phyloP scores from a whole-genome alignment of 2,797 vertebrate genomes.

The Tenualosa thibaudeaui region DNA sequence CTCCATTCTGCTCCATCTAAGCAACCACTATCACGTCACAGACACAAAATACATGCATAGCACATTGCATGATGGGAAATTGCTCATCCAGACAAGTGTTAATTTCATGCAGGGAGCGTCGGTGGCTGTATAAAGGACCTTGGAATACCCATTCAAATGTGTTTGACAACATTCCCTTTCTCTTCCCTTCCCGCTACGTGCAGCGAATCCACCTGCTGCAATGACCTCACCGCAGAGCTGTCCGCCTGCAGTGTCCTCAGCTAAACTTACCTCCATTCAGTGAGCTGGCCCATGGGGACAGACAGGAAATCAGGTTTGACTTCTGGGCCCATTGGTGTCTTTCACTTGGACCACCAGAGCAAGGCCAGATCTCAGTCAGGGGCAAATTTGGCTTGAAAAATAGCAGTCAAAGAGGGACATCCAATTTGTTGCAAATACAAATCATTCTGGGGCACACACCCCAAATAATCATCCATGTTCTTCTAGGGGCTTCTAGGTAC shows the following conservation, averaged over 20 bases:
- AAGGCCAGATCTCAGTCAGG: too few species aligned
- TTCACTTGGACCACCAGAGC: not conserved
- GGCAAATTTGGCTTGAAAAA: too few species aligned
- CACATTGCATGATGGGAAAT: conserved; percentile 43
- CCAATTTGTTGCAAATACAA: too few species aligned
- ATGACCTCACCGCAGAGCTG: not conserved
- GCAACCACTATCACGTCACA: not conserved
- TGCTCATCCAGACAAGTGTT: conserved; percentile 58
- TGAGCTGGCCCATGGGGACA: not conserved
- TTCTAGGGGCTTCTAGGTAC: too few species aligned
- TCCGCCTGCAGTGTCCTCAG: not conserved
- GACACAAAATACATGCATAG: not conserved
- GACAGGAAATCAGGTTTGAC: not conserved
- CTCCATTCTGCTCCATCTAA: not conserved
- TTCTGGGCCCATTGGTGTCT: not conserved
- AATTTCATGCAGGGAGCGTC: conserved; percentile 62
- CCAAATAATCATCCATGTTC: too few species aligned
- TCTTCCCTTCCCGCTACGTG: conserved; percentile 14
- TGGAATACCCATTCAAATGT: conserved; percentile 51
- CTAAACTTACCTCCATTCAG: not conserved
- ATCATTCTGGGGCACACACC: too few species aligned
- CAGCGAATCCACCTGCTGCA: conserved; percentile 5
- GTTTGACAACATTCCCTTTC: conserved; percentile 50
- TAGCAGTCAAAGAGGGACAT: too few species aligned
- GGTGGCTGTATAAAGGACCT: conserved; percentile 52